A percentile compares a stretch with the other conserved stretches of the same genome.
Conservation (phyloP, 1,140 invertebrate genomes). For the Centruroides vittatus region DNA sequence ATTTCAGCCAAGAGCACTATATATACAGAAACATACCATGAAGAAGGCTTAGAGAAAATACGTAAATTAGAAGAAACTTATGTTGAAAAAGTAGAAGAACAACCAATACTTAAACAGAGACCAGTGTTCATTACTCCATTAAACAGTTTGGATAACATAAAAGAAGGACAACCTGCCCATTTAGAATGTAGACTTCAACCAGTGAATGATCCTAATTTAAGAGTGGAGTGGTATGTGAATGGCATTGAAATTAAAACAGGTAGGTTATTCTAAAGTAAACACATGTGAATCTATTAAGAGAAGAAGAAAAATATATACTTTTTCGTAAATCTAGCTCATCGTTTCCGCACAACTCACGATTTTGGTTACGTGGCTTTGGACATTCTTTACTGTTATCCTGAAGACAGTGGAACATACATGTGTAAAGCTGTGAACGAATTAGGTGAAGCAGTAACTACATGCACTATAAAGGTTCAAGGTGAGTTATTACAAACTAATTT, state of each 20-base stretch:
- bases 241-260: conserved; percentile 41
- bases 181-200: conserved; percentile 52
- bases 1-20: conserved; percentile 60
- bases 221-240: conserved; percentile 63
- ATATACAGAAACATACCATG: conserved; percentile 71
- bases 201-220: conserved; percentile 83
- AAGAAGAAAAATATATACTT: too few relatives aligned
- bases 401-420: conserved; percentile 33
- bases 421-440: conserved; percentile 71
- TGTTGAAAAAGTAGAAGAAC: conserved; percentile 53
- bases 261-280: not conserved
- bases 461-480: conserved; percentile 69
- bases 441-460: conserved; percentile 59
- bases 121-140: conserved; percentile 75
- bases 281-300: too few relatives aligned
- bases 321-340: conserved; percentile 42
- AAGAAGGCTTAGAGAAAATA: conserved; percentile 70
- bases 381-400: conserved; percentile 35
- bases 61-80: conserved; percentile 69
- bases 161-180: conserved; percentile 78
- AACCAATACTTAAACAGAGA: conserved; percentile 48
- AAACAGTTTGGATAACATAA: conserved; percentile 48
- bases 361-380: conserved; percentile 40
- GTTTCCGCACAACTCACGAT: conserved; percentile 36
- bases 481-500: conserved; percentile 23